Evolutionary conservation across 2,888 invertebrate species (phyloP), one percentile per base, ranked within the genome.

Genomic region (Lycia hirtaria): DNA sequence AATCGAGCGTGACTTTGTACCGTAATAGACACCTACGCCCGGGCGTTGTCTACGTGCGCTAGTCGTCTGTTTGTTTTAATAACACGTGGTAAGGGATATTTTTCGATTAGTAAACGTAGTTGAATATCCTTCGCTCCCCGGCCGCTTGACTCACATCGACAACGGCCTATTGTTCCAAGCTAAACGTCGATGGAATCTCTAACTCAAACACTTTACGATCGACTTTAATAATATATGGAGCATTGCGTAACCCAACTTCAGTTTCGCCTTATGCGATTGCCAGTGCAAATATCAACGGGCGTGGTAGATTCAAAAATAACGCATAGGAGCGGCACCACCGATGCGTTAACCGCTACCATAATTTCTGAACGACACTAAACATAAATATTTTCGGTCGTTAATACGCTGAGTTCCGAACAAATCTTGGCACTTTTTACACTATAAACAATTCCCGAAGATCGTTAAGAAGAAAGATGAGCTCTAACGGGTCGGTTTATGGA

Each of bases 391-490:
- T 76, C 64, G 77, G 78, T 79, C 78, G 79, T 87, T 88, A 81
- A 85, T 82, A 69, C 75, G 68, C 71, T 76, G 78, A 81, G 75
- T 80, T 69, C 70, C 67, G 71, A 76, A 73, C 67, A 77, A 73
- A 74, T 79, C 76, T 81, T 80, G 80, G 76, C 79, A 77, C 76
- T 85, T 82, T 88, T 90, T 87, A 84, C 77, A 85, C 87, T 81
- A 88, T 91, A 89, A 92, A 91, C 88, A 88, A 87, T 91, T 82
- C 85, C 65, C 71, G 68, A 66, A 67, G 85, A 65, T 87, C 91
- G 88, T 92, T 92, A 92, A 92, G 75, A 91, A 89, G 92, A 92
- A 86, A 90, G 88, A 92, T 92, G 92, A 85, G 87, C 88, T 86
- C 83, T 91, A 87, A 88, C 83, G 79, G 80, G 78, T 79, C 76